Evolutionary conservation across 2,113 vertebrate species (phyloP).

Genomic region (Xiphophorus couchianus): DNA sequence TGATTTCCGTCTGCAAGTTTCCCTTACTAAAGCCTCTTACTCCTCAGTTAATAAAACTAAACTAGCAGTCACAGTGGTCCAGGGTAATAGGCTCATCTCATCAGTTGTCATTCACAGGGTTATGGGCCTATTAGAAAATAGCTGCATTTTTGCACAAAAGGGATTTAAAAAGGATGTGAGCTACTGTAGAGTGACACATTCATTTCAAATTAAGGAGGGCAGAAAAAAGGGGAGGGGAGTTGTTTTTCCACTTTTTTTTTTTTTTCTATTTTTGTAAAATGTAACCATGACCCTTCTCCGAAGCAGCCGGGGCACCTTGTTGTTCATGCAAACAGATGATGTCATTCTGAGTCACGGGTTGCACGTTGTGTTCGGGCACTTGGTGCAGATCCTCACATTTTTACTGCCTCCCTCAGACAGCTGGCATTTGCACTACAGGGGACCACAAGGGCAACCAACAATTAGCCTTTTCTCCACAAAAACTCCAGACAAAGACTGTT

Average conservation of each 20-base stretch:
- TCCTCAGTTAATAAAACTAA: constrained; percentile 65
- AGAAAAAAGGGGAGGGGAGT: background rate
- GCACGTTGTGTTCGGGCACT: constrained; percentile 44
- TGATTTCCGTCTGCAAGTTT: constrained; percentile 59
- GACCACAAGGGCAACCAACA: constrained; percentile 59
- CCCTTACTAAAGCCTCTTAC: constrained; percentile 50
- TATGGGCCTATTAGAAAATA: constrained; percentile 46
- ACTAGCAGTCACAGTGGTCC: constrained; percentile 49
- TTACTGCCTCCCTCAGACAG: constrained; percentile 62
- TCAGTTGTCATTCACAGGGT: constrained; percentile 61
- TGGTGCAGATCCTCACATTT: constrained; percentile 47
- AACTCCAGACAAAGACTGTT: constrained; percentile 43
- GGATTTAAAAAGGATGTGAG: constrained; percentile 54
- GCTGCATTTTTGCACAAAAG: constrained; percentile 30
- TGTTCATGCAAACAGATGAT: constrained; percentile 58
- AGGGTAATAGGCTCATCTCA: constrained; percentile 59
- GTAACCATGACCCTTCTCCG: constrained; percentile 47
- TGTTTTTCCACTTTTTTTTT: constrained; percentile 4
- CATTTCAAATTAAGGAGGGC: constrained; percentile 49
- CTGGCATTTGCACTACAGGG: constrained; percentile 61
- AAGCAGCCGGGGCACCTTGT: constrained; percentile 47
- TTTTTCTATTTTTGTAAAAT: constrained; percentile 42
- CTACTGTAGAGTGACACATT: constrained; percentile 27
- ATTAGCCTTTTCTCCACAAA: constrained; percentile 65
- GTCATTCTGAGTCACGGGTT: constrained; percentile 67